Conservation (phyloP, 2,113 vertebrate species). For the Carollia perspicillata region DNA sequence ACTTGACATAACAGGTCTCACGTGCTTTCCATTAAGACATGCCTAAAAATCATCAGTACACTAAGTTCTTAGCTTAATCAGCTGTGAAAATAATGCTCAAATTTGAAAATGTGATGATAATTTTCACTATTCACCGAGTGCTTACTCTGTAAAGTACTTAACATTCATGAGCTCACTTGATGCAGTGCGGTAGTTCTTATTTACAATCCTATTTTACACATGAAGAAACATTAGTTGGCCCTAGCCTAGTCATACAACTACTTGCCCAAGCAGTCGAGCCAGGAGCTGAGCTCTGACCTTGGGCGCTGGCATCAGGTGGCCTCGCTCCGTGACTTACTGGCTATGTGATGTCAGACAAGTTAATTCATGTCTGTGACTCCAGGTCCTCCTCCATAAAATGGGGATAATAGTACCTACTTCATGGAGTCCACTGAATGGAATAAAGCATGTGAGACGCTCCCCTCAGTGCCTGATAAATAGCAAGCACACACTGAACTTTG, state of each 20-base stretch:
- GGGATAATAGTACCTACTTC: not conserved
- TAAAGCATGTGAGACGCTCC: not conserved
- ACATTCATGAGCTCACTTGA: not conserved
- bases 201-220: not conserved
- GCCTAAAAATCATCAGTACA: not conserved
- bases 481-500: not conserved
- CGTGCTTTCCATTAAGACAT: not conserved
- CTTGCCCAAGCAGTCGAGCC: not conserved
- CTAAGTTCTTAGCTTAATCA: not conserved
- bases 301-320: not conserved
- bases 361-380: not conserved
- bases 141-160: not conserved
- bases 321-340: not conserved
- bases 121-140: not conserved
- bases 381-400: not conserved
- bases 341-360: not conserved
- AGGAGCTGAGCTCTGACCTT: not conserved
- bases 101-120: not conserved
- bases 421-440: not conserved
- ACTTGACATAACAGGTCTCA: not conserved
- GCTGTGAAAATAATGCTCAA: not conserved
- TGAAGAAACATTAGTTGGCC: not conserved
- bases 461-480: not conserved
- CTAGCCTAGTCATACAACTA: not conserved
- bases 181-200: not conserved